Evolutionary conservation across 2,888 invertebrate species (phyloP), one percentile per base, ranked within the genome.

Genomic region (Euzophera pinguis): DNA sequence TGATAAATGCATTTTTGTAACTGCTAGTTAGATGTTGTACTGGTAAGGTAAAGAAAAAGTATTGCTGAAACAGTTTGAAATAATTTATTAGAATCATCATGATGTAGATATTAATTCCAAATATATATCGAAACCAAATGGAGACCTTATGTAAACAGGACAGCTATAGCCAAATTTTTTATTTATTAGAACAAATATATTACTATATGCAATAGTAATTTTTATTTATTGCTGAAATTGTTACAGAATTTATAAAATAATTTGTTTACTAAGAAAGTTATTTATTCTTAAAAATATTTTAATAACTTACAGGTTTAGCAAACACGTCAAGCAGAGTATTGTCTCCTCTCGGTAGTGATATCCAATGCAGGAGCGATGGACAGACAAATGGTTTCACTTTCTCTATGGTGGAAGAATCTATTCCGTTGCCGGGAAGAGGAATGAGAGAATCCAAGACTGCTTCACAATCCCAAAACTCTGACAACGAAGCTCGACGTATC

Each of bases 391-490:
- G 86, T 49, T 75, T 67, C 0, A 87, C 70, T 10, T 69, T 68
- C 0, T 53, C 47, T 3, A 91, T 62, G 13, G 73, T 67, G 1
- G 58, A 53, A 0, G 39, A 22, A 22, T 75, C 73, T 0, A 90
- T 67, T 2, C 64, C 37, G 47, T 83, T 84, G 29, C 75, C 80
- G 0, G 79, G 74, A 0, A 85, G 81, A 0, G 88, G 80, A 0
- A 66, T 64, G 17, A 91, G 56, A 0, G 84, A 67, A 0, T 64
- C 61, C 0, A 90, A 59, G 0, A 91, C 65, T 0, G 79, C 81
- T 0, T 85, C 81, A 52, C 91, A 91, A 57, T 91, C 89, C 90
- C 89, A 91, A 68, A 89, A 90, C 37, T 78, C 69, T 0, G 80
- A 76, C 1, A 62, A 62, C 0, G 81, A 62, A 0, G 90, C 87